Evolutionary conservation across 2,797 vertebrate species (phyloP).

Genomic region (Amblyraja radiata): DNA sequence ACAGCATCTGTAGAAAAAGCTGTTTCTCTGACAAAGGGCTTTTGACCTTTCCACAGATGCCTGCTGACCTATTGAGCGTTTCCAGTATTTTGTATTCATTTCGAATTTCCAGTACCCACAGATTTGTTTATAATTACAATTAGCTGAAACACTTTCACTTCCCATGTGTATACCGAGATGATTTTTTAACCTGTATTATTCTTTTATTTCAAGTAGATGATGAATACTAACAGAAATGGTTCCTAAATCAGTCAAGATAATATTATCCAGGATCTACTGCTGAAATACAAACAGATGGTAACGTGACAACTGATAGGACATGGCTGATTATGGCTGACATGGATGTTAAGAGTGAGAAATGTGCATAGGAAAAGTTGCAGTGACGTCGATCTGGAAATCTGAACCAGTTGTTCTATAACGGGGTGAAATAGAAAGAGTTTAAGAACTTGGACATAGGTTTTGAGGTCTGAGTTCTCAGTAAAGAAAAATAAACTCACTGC

Average conservation of each 20-base stretch:
- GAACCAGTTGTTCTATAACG: neutral
- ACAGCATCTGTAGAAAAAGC: too few relatives aligned
- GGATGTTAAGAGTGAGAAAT: neutral
- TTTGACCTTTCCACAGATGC: too few relatives aligned
- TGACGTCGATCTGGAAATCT: neutral
- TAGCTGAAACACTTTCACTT: too few relatives aligned
- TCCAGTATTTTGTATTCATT: too few relatives aligned
- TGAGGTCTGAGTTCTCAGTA: neutral
- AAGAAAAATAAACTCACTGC: neutral
- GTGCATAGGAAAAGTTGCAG: neutral
- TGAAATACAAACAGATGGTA: neutral
- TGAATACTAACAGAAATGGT: neutral
- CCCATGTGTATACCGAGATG: too few relatives aligned
- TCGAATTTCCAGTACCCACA: too few relatives aligned
- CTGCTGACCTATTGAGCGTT: too few relatives aligned
- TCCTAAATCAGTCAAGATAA: neutral
- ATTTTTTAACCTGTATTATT: too few relatives aligned
- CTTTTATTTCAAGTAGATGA: neutral
- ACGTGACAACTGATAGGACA: neutral
- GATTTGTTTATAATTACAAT: too few relatives aligned
- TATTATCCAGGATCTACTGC: neutral
- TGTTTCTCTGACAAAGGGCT: too few relatives aligned
- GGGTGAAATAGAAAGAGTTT: neutral
- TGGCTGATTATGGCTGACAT: neutral
- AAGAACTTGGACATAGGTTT: neutral